Conservation (phyloP, 2,888 invertebrate genomes). For the Ditula angustiorana region DNA sequence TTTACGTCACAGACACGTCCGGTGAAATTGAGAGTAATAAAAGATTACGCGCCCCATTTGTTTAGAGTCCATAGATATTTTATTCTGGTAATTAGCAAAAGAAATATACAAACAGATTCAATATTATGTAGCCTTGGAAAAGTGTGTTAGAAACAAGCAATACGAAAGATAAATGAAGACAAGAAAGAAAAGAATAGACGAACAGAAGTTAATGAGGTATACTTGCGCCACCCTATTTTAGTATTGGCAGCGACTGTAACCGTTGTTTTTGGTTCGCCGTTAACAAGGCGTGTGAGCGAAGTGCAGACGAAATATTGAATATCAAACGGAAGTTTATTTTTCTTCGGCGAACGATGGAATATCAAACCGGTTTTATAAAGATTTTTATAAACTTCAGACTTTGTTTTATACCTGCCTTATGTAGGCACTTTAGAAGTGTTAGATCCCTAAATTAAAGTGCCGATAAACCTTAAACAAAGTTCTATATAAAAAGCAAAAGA, state of each 20-base stretch:
- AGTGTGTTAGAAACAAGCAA: background rate
- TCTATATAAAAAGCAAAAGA: too few species aligned
- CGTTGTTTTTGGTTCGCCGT: conserved; percentile 24
- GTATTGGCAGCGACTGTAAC: conserved; percentile 15
- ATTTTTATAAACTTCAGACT: background rate
- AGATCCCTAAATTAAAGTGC: too few species aligned
- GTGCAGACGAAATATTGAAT: conserved; percentile 15
- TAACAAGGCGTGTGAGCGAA: conserved; percentile 16
- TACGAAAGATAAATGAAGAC: conserved; percentile 1
- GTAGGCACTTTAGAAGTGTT: too few species aligned
- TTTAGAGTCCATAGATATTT: too few species aligned
- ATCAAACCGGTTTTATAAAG: background rate
- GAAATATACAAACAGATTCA: background rate
- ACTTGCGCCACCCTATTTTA: conserved; percentile 16
- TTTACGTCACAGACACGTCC: too few species aligned
- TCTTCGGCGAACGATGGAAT: background rate
- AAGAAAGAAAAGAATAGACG: background rate
- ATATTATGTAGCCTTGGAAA: background rate
- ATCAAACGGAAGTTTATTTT: conserved; percentile 25
- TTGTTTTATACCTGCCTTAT: background rate
- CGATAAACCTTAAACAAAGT: too few species aligned
- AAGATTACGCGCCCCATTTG: too few species aligned
- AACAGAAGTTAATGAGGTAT: conserved; percentile 1
- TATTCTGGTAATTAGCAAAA: too few species aligned
- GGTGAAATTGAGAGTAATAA: too few species aligned